Evolutionary conservation across 2,113 vertebrate species (phyloP).

Genomic region (Silurus asotus): DNA sequence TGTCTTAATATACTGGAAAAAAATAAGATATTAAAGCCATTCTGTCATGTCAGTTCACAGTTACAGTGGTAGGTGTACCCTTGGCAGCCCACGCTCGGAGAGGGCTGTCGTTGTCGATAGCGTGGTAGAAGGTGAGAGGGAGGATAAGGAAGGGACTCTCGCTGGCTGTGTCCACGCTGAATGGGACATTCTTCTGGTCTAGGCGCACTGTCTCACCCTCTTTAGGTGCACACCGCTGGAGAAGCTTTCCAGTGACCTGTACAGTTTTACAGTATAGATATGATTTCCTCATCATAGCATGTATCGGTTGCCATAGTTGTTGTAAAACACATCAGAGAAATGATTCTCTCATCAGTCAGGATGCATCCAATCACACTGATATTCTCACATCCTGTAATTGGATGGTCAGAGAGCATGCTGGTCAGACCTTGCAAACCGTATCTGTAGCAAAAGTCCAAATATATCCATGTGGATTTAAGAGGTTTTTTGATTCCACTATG

Average conservation of each 20-base stretch:
- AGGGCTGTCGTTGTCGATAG: slow-evolving; percentile 86
- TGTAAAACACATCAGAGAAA: background rate
- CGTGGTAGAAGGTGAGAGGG: slow-evolving; percentile 92
- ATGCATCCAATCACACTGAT: background rate
- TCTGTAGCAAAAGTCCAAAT: too few relatives aligned
- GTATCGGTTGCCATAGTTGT: background rate
- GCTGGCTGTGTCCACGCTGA: slow-evolving; percentile 90
- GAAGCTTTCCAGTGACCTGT: slow-evolving; percentile 87
- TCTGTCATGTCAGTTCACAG: background rate
- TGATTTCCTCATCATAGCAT: background rate
- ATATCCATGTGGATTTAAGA: too few relatives aligned
- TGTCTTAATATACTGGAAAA: too few relatives aligned
- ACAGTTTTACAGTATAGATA: background rate
- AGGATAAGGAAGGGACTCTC: slow-evolving; percentile 96
- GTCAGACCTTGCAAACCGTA: too few relatives aligned
- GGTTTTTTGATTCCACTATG: too few relatives aligned
- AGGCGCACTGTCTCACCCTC: slow-evolving; percentile 88
- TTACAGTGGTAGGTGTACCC: slow-evolving; percentile 53
- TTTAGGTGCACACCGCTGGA: slow-evolving; percentile 87
- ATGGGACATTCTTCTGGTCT: slow-evolving; percentile 90
- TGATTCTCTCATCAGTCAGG: too few relatives aligned
- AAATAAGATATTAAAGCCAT: background rate
- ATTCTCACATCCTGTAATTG: too few relatives aligned
- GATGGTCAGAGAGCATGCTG: too few relatives aligned
- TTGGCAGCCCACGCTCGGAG: slow-evolving; percentile 77